Base-by-base conservation (phyloP, 2,888 invertebrate species). In the Apotomis turbidana region DNA sequence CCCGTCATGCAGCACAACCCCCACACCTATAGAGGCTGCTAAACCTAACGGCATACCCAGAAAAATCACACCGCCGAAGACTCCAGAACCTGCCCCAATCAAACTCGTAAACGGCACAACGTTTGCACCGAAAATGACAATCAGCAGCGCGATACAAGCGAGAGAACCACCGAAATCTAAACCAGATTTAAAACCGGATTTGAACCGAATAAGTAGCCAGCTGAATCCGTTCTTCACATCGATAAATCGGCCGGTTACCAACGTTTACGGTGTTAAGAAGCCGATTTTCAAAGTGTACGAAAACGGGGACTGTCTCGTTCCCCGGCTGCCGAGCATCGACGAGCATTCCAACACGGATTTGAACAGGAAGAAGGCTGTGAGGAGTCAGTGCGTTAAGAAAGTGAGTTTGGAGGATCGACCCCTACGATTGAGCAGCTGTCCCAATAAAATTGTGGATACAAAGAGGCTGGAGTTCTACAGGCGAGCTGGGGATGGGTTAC, bases 271-370 rank as follows among this genome's bases (percentile, higher is more conserved):
- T 2, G 68, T 80, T 12, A 83, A 81, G 64, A 83, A 81, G n/a
- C 83, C 85, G 0, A 62, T 79, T 6, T 86, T 83, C 70, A 83
- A 80, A 54, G 81, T 87, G 0, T 87, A 87, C 75, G 89, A 90
- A 13, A 87, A 82, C 71, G 92, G 91, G 0, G 91, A 91, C 76
- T 85, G 88, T 12, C 52, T 84, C 5, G 85, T 87, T 52, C 80
- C 87, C 0, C 78, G 92, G 10, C 77, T 93, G 76, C 91, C 92
- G 9, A 86, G 90, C 49, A 93, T 93, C 54, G 87, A 88, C 51
- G 93, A 93, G 82, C 91, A 92, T 83, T 88, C 90, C 82, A 88
- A 85, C 75, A 79, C 60, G 64, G 83, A 87, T 54, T 70, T 80
- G 46, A 80, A 75, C 10, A 84, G 68, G 71, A 79, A 73, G 71